Evolutionary conservation across 2,888 invertebrate species (phyloP).

Genomic region (Pandemis corylana): DNA sequence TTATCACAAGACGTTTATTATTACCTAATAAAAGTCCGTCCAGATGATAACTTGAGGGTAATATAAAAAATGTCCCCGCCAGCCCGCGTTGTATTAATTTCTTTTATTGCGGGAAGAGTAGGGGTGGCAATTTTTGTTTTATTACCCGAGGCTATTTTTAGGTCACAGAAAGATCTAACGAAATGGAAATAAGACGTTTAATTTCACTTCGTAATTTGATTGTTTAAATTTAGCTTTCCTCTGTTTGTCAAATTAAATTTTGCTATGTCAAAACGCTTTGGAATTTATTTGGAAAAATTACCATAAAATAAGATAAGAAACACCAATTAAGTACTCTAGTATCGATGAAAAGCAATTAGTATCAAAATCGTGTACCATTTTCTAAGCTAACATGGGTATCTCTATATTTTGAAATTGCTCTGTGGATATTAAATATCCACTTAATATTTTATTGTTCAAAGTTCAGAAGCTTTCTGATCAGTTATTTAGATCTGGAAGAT

Average conservation of each 20-base stretch:
- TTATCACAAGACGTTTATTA: slow-evolving; percentile 43
- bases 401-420: no score
- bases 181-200: slow-evolving; percentile 16
- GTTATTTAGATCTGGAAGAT: neutral
- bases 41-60: slow-evolving; percentile 42
- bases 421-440: no score
- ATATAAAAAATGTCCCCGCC: slow-evolving; percentile 52
- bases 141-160: slow-evolving; percentile 10
- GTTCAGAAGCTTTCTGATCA: neutral
- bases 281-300: no score
- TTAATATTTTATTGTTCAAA: neutral
- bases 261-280: no score
- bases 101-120: slow-evolving; percentile 37
- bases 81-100: slow-evolving; percentile 50
- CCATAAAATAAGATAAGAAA: no score
- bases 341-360: neutral
- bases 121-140: slow-evolving; percentile 28
- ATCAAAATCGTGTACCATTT: neutral
- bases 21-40: slow-evolving; percentile 43
- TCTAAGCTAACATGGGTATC: neutral
- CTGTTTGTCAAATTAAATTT: no score
- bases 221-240: neutral
- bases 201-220: neutral
- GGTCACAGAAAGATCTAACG: neutral
- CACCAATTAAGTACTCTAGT: neutral